Conservation (phyloP, 2,113 vertebrate species). For the Lophura nycthemera region DNA sequence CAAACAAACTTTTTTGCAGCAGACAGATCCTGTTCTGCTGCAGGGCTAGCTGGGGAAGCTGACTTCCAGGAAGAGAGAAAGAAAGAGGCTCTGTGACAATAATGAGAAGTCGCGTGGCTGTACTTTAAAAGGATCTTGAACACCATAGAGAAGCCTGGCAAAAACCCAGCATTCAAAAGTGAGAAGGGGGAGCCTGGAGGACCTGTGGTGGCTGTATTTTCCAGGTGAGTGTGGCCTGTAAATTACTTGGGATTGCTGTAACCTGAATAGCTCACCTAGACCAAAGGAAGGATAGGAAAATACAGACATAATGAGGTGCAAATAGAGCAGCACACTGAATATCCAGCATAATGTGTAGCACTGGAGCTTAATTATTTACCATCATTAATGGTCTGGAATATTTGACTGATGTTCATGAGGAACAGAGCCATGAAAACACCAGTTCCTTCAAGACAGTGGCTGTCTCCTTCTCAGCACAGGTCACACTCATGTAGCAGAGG, state of each 20-base stretch:
- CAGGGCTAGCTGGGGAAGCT: too few relatives aligned
- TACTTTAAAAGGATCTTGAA: not conserved
- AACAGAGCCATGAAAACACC: rapidly evolving
- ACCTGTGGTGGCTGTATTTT: rapidly evolving
- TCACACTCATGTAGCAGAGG: not conserved
- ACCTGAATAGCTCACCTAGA: not conserved
- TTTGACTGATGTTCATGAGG: not conserved
- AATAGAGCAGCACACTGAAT: not conserved
- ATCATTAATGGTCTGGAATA: not conserved
- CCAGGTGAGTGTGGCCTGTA: not conserved
- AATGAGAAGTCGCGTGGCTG: not conserved
- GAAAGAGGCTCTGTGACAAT: not conserved
- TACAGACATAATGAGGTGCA: not conserved
- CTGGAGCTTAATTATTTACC: not conserved
- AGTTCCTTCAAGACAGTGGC: not conserved
- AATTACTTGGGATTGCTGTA: not conserved
- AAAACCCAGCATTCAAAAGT: not conserved
- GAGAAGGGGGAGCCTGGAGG: not conserved
- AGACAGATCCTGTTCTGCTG: not conserved
- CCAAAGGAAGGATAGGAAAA: not conserved
- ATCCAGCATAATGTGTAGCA: not conserved
- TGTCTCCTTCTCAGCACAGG: not conserved
- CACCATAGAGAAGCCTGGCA: not conserved
- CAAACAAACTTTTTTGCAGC: not conserved
- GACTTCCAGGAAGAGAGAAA: not conserved